These are phyloP conservation scores for Amblyjoppa fuscipennis DNA, from an alignment of 2,888 invertebrate genomes.

Conservation along the genomic window DNA sequence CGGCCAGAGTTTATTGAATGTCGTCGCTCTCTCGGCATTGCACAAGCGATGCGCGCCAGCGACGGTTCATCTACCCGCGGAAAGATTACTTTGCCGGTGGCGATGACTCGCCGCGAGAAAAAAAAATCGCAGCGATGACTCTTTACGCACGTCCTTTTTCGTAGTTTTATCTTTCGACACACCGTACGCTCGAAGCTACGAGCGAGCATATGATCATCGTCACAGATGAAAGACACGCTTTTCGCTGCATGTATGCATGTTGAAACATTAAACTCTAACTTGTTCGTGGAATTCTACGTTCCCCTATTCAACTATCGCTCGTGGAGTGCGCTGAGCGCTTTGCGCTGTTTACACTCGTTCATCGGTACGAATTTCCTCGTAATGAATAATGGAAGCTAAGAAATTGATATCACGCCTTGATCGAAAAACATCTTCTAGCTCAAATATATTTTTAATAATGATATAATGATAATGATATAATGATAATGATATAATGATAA, in stretches of 20 bases:
- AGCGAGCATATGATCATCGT: slow-evolving; percentile 33
- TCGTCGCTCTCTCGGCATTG: not conserved
- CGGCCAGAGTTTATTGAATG: slow-evolving; percentile 32
- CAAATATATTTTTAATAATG: not conserved
- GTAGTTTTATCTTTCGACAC: slow-evolving; percentile 47
- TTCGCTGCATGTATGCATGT: not conserved
- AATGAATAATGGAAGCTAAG: slow-evolving; percentile 30
- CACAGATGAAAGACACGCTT: slow-evolving; percentile 1
- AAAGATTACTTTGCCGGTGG: slow-evolving; percentile 36
- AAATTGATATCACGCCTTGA: not conserved
- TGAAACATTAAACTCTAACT: not conserved
- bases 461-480: not conserved
- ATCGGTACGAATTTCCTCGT: slow-evolving; percentile 31
- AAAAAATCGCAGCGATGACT: slow-evolving; percentile 4
- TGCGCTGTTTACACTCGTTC: slow-evolving; percentile 19
- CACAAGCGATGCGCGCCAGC: slow-evolving; percentile 25
- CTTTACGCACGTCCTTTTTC: slow-evolving; percentile 31
- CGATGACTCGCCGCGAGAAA: slow-evolving; percentile 6
- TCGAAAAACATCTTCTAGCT: not conserved
- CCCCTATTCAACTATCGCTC: not conserved
- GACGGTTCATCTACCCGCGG: slow-evolving; percentile 32
- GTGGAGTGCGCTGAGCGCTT: slow-evolving; percentile 10
- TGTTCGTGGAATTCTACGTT: slow-evolving; percentile 18
- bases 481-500: not conserved
- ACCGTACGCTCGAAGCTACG: not conserved